Evolutionary conservation across 2,113 vertebrate species (phyloP), one percentile per base, ranked within the genome.

Genomic region (Loxodonta africana): DNA sequence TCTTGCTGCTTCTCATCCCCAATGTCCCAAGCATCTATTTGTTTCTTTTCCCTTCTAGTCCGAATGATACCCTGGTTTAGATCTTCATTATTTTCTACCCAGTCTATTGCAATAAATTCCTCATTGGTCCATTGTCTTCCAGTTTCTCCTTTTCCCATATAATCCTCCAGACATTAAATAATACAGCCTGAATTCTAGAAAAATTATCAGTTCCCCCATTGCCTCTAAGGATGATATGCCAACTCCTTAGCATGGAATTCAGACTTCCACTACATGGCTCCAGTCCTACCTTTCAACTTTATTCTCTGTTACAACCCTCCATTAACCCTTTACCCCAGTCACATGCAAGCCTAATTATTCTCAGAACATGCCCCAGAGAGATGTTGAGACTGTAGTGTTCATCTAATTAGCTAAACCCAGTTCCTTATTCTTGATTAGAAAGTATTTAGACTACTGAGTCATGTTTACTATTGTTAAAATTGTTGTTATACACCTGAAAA

Each of bases 21-120:
- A 85, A 9, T 74, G n/a, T 2, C 8, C 28, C 41, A 88, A 86
- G 57, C 44, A 46, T 90, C 20, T 78, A 6, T 83, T 25, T 80
- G 1, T 90, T 83, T 86, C 44, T 84, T 87, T 91, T 81, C 23
- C 71, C 25, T 12, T 30, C 12, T 57, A 8, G 44, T 25, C 8
- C 17, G 28, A 51, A 51, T 77, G 84, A 63, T 90, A 88, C 8
- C 14, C 33, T 92, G 71, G 93, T 83, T 90, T n/a, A 51, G 26
- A 92, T 77, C 81, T 94, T 86, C 44, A 90, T 82, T 62, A 63
- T 88, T 96, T 96, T 71, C 62, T 96, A 21, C 26, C 8, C 10
- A 80, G 0, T 89, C 30, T 67, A 44, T 74, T 95, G 3, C 1
- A 78, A 12, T 76, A 71, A 88, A 41, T 90, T 97, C 12, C 26